These are phyloP conservation scores for Pangasius djambal DNA, from an alignment of 2,797 vertebrate genomes.

Conservation along the genomic window DNA sequence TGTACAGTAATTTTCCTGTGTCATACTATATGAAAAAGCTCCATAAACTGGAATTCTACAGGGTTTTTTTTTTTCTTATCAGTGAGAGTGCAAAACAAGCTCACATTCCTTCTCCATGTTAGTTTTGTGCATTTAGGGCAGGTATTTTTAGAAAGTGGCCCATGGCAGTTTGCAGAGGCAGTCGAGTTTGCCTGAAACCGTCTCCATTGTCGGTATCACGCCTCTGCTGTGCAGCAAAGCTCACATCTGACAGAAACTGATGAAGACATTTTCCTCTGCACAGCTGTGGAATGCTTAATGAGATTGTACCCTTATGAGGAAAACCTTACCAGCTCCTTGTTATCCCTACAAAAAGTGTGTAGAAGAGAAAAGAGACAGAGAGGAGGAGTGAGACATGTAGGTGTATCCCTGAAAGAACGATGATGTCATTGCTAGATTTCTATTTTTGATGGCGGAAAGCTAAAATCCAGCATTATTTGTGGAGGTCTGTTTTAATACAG, in stretches of 20 bases:
- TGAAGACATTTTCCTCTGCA: slow-evolving; percentile 60
- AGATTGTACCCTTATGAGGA: slow-evolving; percentile 46
- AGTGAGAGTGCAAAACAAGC: slow-evolving; percentile 41
- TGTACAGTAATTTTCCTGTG: background rate
- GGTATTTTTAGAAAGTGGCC: slow-evolving; percentile 68
- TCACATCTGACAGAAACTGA: slow-evolving; percentile 55
- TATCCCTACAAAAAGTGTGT: slow-evolving; percentile 52
- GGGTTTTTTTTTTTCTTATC: background rate
- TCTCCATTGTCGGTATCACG: slow-evolving; percentile 9
- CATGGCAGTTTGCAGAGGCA: slow-evolving; percentile 55
- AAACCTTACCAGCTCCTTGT: slow-evolving; percentile 46
- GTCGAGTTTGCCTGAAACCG: slow-evolving; percentile 37
- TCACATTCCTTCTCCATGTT: slow-evolving; percentile 36
- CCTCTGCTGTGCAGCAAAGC: slow-evolving; percentile 47
- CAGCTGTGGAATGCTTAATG: slow-evolving; percentile 55
- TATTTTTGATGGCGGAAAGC: background rate
- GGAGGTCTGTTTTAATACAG: background rate
- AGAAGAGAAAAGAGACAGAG: slow-evolving; percentile 27
- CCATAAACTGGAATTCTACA: slow-evolving; percentile 4
- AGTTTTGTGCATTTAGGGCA: slow-evolving; percentile 59
- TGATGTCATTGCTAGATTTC: slow-evolving; percentile 52
- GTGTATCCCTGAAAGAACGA: slow-evolving; percentile 37
- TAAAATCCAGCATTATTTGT: background rate
- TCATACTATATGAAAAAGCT: background rate
- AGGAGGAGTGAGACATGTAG: slow-evolving; percentile 1